Conservation (phyloP, 2,797 vertebrate genomes). For the Acrocephalus scirpaceus region DNA sequence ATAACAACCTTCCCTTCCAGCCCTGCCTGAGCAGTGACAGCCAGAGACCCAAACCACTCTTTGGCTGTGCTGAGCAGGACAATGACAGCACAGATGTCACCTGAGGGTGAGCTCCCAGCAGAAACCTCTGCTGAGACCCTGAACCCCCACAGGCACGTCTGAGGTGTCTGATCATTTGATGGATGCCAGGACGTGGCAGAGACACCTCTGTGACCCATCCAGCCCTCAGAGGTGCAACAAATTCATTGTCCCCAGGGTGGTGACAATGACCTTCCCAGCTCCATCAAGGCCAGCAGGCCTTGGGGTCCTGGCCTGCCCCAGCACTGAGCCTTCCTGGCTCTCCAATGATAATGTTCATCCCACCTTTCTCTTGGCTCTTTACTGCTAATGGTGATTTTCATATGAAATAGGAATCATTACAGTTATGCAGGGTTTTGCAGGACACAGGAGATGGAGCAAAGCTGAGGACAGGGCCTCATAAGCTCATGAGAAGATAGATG, state of each 20-base stretch:
- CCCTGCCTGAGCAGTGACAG: background rate
- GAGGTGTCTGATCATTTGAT: background rate
- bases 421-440: background rate
- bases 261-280: background rate
- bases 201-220: background rate
- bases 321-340: background rate
- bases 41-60: background rate
- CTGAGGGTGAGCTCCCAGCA: background rate
- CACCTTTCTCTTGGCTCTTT: background rate
- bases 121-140: background rate
- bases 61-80: background rate
- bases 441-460: background rate
- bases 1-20: background rate
- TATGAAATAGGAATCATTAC: background rate
- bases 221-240: background rate
- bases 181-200: background rate
- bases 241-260: accelerated
- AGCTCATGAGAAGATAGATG: background rate
- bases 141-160: accelerated
- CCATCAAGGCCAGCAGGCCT: background rate
- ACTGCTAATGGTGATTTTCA: background rate
- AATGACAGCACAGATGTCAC: accelerated
- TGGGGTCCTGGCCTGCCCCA: background rate
- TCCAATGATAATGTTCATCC: background rate
- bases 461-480: background rate